Percentiles rank a stretch among this genome's conserved stretches.
Evolutionary conservation across 2,888 invertebrate species (phyloP).

Genomic region (Lasiommata megera): DNA sequence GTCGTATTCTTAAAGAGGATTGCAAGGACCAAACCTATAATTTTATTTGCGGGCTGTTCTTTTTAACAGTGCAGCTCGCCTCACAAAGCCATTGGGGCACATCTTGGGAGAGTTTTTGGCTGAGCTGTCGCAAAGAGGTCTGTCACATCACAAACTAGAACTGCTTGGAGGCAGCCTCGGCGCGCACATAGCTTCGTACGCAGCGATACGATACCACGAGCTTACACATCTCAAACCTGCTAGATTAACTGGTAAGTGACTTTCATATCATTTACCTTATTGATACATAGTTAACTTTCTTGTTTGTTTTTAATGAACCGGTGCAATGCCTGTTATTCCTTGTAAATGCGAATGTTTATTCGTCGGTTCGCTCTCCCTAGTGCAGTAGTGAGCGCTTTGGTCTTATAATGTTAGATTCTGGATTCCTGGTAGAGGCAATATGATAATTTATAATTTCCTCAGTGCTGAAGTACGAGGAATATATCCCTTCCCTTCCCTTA

Average conservation of each 20-base stretch:
- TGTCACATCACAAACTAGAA: constrained; percentile 52
- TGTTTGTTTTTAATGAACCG: too few species aligned
- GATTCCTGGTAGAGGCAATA: too few species aligned
- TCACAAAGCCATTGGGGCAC: constrained; percentile 60
- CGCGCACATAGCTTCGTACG: constrained; percentile 64
- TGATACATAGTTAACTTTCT: background rate
- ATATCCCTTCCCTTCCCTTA: too few species aligned
- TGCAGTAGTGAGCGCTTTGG: too few species aligned
- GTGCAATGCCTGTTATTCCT: too few species aligned
- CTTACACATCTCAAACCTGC: constrained; percentile 54
- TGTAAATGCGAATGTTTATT: too few species aligned
- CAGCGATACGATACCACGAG: constrained; percentile 50
- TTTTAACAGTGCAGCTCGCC: constrained; percentile 59
- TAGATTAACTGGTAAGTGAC: constrained; percentile 32
- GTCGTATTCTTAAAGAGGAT: too few species aligned
- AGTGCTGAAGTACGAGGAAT: too few species aligned
- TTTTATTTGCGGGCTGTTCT: constrained; percentile 1
- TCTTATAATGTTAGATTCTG: too few species aligned
- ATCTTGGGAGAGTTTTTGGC: constrained; percentile 62
- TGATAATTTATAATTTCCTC: too few species aligned
- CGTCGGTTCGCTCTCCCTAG: too few species aligned
- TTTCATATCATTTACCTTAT: background rate
- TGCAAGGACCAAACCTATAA: too few species aligned
- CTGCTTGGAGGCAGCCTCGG: constrained; percentile 64
- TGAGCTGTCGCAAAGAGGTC: constrained; percentile 50